Base-by-base conservation (phyloP, 1,140 invertebrate genomes). In the Chionoecetes opilio region DNA sequence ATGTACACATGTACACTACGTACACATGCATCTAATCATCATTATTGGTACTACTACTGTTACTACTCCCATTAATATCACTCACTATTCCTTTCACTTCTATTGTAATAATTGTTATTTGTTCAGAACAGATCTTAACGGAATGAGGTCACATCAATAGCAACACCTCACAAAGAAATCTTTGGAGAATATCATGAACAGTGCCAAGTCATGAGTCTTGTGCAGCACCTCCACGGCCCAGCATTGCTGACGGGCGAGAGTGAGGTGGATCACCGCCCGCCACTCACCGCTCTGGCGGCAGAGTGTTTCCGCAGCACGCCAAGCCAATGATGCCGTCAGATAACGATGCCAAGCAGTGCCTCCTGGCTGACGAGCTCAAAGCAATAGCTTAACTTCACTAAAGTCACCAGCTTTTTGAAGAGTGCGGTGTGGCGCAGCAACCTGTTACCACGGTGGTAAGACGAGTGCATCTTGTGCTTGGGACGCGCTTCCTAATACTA, bases 341-440 rank as follows among this genome's bases (percentile, higher is more conserved):
- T 2, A 11, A 26, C 63, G 21, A 75, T n/a, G 63, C 63, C 46
- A 75, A 21, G 26, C 8, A 2, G n/a, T 5, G 1, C 11, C 1
- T 75, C n/a, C 21, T 17, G 11, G 63, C 21, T 75, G 11, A 75
- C n/a, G 63, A 6, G 63, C 21, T 21, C 21, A 75, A 21, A 5
- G 63, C 21, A 75, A 75, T n/a, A n/a, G 63, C 63, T 75, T 75
- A 75, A n/a, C 63, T 75, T 75, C 63, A 75, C n/a, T 75, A n/a
- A 75, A 6, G 21, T 21, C n/a, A 26, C 1, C 63, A 3, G 0
- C 46, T 9, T 53, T 9, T 9, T 53, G 46, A 2, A 53, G 46
- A n/a, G n/a, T n/a, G 46, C 21, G 9, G n/a, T 75, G 21, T 26
- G 63, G 21, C 63, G 63, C 63, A n/a, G 63, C 63, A n/a, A 6